These are phyloP conservation scores for Drosophila tristis DNA, from an alignment of 1,140 invertebrate genomes.

Conservation along the genomic window DNA sequence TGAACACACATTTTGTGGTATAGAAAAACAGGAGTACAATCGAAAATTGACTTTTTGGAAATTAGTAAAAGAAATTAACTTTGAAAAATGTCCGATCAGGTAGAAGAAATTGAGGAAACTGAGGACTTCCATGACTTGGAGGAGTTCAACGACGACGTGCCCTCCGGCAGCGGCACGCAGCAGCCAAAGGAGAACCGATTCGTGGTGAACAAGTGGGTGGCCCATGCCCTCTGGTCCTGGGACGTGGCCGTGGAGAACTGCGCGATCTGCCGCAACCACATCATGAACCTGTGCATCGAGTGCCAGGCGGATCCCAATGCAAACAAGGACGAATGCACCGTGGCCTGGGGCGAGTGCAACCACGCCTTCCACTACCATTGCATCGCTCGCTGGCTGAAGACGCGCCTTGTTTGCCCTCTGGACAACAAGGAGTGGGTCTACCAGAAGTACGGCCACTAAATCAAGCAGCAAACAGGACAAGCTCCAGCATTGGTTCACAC, in stretches of 20 bases:
- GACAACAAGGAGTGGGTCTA: conserved; percentile 99
- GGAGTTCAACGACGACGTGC: conserved; percentile 84
- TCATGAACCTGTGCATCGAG: conserved; percentile 99
- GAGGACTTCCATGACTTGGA: conserved; percentile 69
- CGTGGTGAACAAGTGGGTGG: conserved; percentile 99
- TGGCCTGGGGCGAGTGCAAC: conserved; percentile 99
- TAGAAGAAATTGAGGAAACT: conserved; percentile 85
- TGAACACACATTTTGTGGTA: background rate
- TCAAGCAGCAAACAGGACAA: too few relatives aligned
- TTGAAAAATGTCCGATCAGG: conserved; percentile 85
- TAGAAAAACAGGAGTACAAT: background rate
- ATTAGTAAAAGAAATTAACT: conserved; percentile 13
- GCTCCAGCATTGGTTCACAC: background rate
- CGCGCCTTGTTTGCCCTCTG: conserved; percentile 98
- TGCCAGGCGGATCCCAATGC: conserved; percentile 99
- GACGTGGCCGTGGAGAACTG: conserved; percentile 99
- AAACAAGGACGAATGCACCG: conserved; percentile 99
- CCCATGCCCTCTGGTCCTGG: conserved; percentile 98
- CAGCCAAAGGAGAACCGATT: conserved; percentile 89
- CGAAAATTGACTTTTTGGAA: background rate
- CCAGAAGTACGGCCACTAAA: conserved; percentile 91
- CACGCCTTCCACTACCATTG: conserved; percentile 99
- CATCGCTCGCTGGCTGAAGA: conserved; percentile 99
- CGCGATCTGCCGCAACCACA: conserved; percentile 99
- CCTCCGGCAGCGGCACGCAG: conserved; percentile 86